phyloP scores from a whole-genome alignment of 1,140 invertebrate species.

The Anagrus nilaparvatae region DNA sequence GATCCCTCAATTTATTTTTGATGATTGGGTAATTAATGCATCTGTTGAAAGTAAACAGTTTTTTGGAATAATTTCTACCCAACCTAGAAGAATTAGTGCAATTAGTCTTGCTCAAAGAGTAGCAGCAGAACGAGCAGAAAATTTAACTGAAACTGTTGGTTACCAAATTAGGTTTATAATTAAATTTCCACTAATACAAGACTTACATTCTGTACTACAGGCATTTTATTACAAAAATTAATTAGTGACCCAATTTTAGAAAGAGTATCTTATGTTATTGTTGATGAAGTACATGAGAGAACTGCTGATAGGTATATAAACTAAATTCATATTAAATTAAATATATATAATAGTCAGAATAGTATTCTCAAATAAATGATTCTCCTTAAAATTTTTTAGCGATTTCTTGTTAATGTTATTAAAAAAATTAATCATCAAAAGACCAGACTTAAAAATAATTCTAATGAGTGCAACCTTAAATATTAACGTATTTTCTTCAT shows the following conservation, averaged over 20 bases:
- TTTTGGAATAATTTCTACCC: conserved; percentile 81
- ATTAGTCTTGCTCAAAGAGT: conserved; percentile 81
- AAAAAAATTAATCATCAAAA: conserved; percentile 58
- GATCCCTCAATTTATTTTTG: conserved; percentile 81
- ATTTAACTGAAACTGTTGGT: conserved; percentile 62
- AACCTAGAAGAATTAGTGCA: conserved; percentile 86
- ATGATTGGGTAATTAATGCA: conserved; percentile 62
- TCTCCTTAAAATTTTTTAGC: no score
- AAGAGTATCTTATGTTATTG: conserved; percentile 59
- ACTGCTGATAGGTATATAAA: no score
- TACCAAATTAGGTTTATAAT: conserved; percentile 76
- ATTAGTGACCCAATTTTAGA: conserved; percentile 62
- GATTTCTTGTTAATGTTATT: conserved; percentile 57
- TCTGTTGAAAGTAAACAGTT: conserved; percentile 49
- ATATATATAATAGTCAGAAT: no score
- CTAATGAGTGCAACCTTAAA: conserved; percentile 91
- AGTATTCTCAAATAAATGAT: no score
- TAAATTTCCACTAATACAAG: conserved; percentile 41
- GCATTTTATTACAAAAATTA: conserved; percentile 60
- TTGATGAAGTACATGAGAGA: conserved; percentile 81
- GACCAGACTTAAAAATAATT: conserved; percentile 71
- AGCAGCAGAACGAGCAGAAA: conserved; percentile 70
- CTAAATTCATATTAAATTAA: no score
- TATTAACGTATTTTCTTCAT: conserved; percentile 65
- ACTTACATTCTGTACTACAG: conserved; percentile 80